Evolutionary conservation across 2,888 invertebrate genomes (phyloP).

Genomic region (Phyto melanocephala): DNA sequence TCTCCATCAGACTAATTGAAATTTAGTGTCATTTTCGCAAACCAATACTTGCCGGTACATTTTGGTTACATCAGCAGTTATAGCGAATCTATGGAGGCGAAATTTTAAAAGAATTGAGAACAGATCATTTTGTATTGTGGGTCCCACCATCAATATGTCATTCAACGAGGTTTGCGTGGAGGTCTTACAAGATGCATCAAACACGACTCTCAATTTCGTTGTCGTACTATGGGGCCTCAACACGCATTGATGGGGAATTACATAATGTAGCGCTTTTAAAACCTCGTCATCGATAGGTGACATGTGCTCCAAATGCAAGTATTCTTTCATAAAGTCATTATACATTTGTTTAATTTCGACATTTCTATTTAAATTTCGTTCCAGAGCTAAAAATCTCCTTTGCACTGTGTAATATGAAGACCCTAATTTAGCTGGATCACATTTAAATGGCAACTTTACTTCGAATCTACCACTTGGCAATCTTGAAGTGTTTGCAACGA

Average conservation of each 20-base stretch:
- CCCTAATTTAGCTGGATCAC: constrained; percentile 29
- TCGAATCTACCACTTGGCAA: constrained; percentile 29
- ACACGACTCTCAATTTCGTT: constrained; percentile 58
- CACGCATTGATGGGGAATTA: constrained; percentile 58
- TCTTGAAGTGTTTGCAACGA: background rate
- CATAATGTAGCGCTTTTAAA: constrained; percentile 31
- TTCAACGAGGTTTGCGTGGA: constrained; percentile 51
- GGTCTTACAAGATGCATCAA: constrained; percentile 50
- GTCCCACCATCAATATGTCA: constrained; percentile 59
- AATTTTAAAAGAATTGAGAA: constrained; percentile 15
- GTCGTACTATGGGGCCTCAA: constrained; percentile 48
- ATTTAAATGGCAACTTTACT: constrained; percentile 56
- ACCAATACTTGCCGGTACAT: constrained; percentile 52
- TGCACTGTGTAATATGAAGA: constrained; percentile 51
- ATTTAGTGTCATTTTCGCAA: constrained; percentile 22
- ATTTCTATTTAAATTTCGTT: constrained; percentile 43
- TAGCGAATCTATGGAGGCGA: constrained; percentile 10
- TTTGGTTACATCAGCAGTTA: constrained; percentile 41
- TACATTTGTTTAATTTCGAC: constrained; percentile 30
- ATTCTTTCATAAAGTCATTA: constrained; percentile 56
- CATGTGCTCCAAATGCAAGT: constrained; percentile 46
- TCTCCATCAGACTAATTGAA: constrained; percentile 47
- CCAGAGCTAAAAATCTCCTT: constrained; percentile 50
- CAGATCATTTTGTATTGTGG: constrained; percentile 52
- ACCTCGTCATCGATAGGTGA: constrained; percentile 3